Base-by-base conservation (phyloP, 2,113 vertebrate species). In the Gobio gobio region DNA sequence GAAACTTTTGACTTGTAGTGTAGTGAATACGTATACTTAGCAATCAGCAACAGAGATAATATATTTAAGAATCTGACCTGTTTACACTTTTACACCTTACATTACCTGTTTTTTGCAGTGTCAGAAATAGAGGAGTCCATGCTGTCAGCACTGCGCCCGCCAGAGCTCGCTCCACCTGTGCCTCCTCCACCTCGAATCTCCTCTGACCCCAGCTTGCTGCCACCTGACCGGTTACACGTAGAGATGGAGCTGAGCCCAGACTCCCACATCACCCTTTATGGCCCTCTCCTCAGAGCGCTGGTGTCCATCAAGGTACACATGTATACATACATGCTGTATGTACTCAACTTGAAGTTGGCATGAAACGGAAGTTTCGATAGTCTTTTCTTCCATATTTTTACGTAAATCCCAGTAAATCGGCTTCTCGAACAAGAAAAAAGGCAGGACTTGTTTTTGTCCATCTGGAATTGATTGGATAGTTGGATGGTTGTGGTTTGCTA, bases 101-200 rank as follows among this genome's bases (percentile, higher is more conserved):
- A 26, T 16, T 70, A 26, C 4, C 6, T 26, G 54, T 51, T 16
- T 14, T 73, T 5, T 74, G 0, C 84, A 99, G 98, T 99, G 88
- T 98, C 97, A 83, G 98, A 99, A 94, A 98, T 98, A 94, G 97
- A 98, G 83, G 97, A 98, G 89, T 96, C 96, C 0, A 97, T 98
- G 95, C 92, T 98, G 18, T 99, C 98, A 47, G 96, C 96, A 3
- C 92, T 98, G 29, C 94, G 98, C 22, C 97, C 95, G 6, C 91
- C 95, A 0, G 97, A 97, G 43, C 94, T 94, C 14, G 86, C 92
- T 18, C 89, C 75, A 40, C 87, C 1, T 88, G 89, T 18, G 61
- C 91, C n/a, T 89, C 94, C 59, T 88, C 92, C 3, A 36, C 89
- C 83, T 24, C 94, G 94, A 10, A 84, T 92, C 16, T 92, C 96